Evolutionary conservation across 2,888 invertebrate genomes (phyloP), one percentile per base, ranked within the genome.

Genomic region (Notodonta dromedarius): DNA sequence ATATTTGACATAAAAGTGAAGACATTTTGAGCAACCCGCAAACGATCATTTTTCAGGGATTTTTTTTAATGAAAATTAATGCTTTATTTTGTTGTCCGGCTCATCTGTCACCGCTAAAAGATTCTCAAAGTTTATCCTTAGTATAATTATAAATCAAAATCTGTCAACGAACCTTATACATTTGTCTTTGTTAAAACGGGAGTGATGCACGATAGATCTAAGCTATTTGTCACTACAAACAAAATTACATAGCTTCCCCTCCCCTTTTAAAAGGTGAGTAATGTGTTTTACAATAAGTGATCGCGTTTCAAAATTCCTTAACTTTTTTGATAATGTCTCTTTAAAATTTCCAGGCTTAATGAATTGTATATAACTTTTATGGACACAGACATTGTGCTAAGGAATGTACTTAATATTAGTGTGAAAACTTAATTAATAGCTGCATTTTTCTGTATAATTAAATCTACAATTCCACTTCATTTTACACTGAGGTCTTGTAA

Each of bases 211-310:
- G 63, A 73, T 65, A 62, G 60, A 69, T 55, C 58, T 44, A 69
- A 59, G 56, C 69, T 64, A 73, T 74, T 74, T 74, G 69, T 70
- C 61, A 71, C 66, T 66, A 59, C 62, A 74, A 67, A 71, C 62
- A 65, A 59, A 67, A 35, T 51, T 55, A 60, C 35, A 52, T 55
- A 48, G 56, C 42, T 52, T 46, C 48, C 61, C 39, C n/a, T 35
- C 48, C 57, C 59, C 63, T 32, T 64, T 56, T 32, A 57, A 59
- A 60, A 63, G 58, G 42, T 50, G 39, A 57, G 14, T 50, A 16
- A 48, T 16, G 50, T 50, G 50, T 50, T 50, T 14, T 11, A 6
- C 9, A 8, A 16, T 24, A 50, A 9, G 50, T 16, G 16, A 16
- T 52, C 16, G 9, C 0, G 2, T 51, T 51, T 51, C 51, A 51